Evolutionary conservation across 2,888 invertebrate species (phyloP), one percentile per base, ranked within the genome.

Genomic region (Ormyrus rosae): DNA sequence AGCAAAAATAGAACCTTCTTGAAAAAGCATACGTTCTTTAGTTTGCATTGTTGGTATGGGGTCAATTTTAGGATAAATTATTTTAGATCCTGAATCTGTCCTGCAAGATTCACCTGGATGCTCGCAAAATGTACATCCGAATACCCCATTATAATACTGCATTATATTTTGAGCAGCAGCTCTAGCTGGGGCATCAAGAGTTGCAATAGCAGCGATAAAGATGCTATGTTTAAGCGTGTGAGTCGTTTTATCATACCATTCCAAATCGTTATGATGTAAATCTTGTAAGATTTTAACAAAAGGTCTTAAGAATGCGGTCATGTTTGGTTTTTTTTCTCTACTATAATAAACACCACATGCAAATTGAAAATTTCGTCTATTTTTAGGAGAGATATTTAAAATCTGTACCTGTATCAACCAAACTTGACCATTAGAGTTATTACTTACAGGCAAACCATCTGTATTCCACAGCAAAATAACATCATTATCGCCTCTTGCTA

Each of bases 321-420:
- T 72, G n/a, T 68, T 72, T 51, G 81, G 72, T 50, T 81, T 75
- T 53, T 72, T 53, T 19, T 68, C 60, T 48, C n/a, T 58, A 65
- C 74, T 81, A 58, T 81, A 81, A 45, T 81, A 75, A 50, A 81
- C 10, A 6, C 75, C 81, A 60, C 9, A 13, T 13, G 13, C 13
- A 13, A 13, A 13, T 13, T 13, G 13, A 13, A 13, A 13, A 13
- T 13, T 13, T 61, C 70, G 50, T 70, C 81, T 69, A 46, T 45
- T 11, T 46, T 74, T 19, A 11, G 78, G 65, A 46, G 75, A 55
- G 19, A 82, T 73, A 68, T 79, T 79, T 0, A 76, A 1, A 61
- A 82, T 72, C 74, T 79, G 72, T 7, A 50, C 68, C 60, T 76
- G 79, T 5, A 81, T 34, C 1, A 70, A 69, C 76, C 76, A 82